These are phyloP conservation scores for Lutjanus erythropterus DNA, from an alignment of 2,113 vertebrate genomes.

Conservation along the genomic window DNA sequence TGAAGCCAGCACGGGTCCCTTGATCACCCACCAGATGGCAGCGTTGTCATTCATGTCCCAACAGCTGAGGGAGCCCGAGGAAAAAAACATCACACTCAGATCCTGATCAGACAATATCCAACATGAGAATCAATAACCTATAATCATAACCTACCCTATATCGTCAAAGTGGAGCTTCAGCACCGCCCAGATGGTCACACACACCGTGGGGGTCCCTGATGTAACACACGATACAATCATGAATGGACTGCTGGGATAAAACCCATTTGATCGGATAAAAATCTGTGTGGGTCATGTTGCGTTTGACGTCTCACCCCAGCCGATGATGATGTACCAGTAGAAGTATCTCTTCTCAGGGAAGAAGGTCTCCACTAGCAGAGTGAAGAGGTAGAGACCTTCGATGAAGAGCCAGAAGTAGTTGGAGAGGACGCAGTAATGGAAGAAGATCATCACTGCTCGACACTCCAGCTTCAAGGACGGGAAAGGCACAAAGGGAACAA, in stretches of 20 bases:
- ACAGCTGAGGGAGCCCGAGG: conserved; percentile 84
- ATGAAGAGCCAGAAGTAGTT: conserved; percentile 99
- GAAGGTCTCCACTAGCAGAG: conserved; percentile 95
- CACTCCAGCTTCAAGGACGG: conserved; percentile 89
- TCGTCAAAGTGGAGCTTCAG: conserved; percentile 93
- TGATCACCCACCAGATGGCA: conserved; percentile 99
- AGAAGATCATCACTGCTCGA: conserved; percentile 96
- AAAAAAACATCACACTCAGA: neutral
- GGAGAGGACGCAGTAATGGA: conserved; percentile 98
- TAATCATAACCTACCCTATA: conserved; percentile 89
- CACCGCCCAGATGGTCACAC: conserved; percentile 94
- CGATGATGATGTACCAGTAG: conserved; percentile 92
- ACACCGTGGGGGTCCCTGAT: conserved; percentile 93
- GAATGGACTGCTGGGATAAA: neutral
- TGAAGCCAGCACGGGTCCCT: conserved; percentile 95
- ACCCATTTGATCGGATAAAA: neutral
- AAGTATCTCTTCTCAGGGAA: conserved; percentile 97
- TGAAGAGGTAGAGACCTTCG: conserved; percentile 97
- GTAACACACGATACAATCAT: neutral
- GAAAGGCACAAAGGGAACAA: neutral
- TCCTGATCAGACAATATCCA: neutral
- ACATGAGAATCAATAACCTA: neutral
- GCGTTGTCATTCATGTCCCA: conserved; percentile 98
- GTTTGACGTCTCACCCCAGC: conserved; percentile 80
- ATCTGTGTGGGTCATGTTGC: neutral